Evolutionary conservation across 2,888 invertebrate genomes (phyloP).

Genomic region (Spodoptera littoralis): DNA sequence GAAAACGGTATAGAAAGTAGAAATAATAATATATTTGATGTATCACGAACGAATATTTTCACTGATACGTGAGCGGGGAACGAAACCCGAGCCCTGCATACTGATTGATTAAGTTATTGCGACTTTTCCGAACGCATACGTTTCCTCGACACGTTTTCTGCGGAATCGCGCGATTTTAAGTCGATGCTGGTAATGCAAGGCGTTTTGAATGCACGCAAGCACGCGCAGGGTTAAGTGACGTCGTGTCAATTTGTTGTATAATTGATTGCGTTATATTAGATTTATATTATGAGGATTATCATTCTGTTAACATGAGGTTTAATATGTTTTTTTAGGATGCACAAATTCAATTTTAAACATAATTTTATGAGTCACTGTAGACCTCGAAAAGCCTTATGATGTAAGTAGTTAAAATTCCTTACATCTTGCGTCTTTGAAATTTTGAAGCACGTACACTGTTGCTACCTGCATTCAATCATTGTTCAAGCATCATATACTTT

Average conservation of each 20-base stretch:
- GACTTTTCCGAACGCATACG: slow-evolving; percentile 66
- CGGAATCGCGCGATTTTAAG: slow-evolving; percentile 59
- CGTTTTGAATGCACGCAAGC: slow-evolving; percentile 48
- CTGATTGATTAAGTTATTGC: slow-evolving; percentile 73
- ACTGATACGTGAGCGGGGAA: slow-evolving; percentile 78
- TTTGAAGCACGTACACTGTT: slow-evolving; percentile 23
- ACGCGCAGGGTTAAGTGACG: slow-evolving; percentile 47
- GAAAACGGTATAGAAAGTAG: slow-evolving; percentile 82
- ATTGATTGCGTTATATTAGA: slow-evolving; percentile 48
- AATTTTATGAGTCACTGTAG: too few species aligned
- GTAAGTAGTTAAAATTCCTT: neutral
- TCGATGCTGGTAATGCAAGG: slow-evolving; percentile 33
- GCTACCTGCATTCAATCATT: slow-evolving; percentile 26
- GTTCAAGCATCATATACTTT: slow-evolving; percentile 19
- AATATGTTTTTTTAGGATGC: too few species aligned
- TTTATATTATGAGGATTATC: slow-evolving; percentile 20
- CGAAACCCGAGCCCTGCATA: slow-evolving; percentile 76
- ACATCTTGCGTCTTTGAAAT: neutral
- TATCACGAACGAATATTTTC: slow-evolving; percentile 79
- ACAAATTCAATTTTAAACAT: too few species aligned
- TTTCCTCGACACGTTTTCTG: slow-evolving; percentile 62
- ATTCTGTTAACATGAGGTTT: slow-evolving; percentile 5
- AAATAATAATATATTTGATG: slow-evolving; percentile 77
- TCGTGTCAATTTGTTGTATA: slow-evolving; percentile 39
- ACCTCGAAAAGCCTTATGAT: too few species aligned